phyloP scores from a whole-genome alignment of 1,140 invertebrate species.

The Drusus annulatus region DNA sequence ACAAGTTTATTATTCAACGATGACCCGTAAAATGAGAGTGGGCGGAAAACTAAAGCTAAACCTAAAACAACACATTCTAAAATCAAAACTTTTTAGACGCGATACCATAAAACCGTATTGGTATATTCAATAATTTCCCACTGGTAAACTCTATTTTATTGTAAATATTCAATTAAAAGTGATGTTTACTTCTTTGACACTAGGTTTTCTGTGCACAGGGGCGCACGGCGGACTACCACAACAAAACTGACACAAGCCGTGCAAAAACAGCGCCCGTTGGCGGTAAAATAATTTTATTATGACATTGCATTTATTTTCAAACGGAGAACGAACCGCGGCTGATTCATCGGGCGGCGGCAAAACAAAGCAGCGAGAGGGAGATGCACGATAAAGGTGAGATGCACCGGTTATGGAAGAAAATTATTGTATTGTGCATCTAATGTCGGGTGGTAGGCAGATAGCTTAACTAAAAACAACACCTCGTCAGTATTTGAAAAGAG shows the following conservation, averaged over 20 bases:
- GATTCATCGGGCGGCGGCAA: constrained; percentile 18
- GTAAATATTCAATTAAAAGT: too few relatives aligned
- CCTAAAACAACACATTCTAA: too few relatives aligned
- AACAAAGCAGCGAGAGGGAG: constrained; percentile 26
- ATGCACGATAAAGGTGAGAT: not conserved
- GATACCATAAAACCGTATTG: too few relatives aligned
- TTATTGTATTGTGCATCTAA: not conserved
- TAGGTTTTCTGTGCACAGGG: not conserved
- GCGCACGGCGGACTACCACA: not conserved
- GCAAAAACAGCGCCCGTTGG: not conserved
- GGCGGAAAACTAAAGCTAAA: too few relatives aligned
- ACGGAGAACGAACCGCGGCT: constrained; percentile 14
- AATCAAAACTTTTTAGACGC: too few relatives aligned
- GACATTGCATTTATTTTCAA: constrained; percentile 40
- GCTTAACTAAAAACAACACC: too few relatives aligned
- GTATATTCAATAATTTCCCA: too few relatives aligned
- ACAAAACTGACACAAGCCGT: constrained; percentile 13
- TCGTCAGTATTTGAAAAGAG: too few relatives aligned
- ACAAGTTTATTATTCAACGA: too few relatives aligned
- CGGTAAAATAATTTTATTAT: constrained; percentile 23
- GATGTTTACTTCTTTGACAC: too few relatives aligned
- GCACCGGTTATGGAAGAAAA: constrained; percentile 1
- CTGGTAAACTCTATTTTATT: too few relatives aligned
- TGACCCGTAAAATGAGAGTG: too few relatives aligned
- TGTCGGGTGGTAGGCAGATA: not conserved